Evolutionary conservation across 2,797 vertebrate genomes (phyloP).

Genomic region (Selene dorsalis): DNA sequence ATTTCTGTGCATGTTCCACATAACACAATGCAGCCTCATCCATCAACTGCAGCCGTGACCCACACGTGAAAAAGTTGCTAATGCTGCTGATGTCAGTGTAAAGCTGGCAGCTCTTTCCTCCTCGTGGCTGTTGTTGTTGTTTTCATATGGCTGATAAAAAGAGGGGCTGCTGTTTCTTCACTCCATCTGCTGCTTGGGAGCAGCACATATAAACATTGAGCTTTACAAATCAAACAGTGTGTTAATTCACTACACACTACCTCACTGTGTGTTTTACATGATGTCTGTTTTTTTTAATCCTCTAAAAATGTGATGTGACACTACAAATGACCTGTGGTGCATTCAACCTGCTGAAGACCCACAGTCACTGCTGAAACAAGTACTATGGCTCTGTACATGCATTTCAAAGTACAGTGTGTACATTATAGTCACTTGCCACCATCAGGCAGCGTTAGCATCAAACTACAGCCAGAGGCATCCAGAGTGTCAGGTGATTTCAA

Average conservation of each 20-base stretch:
- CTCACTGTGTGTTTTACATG: background rate
- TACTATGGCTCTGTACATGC: slow-evolving; percentile 33
- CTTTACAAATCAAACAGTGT: slow-evolving; percentile 32
- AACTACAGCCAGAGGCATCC: slow-evolving; percentile 46
- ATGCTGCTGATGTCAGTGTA: slow-evolving; percentile 43
- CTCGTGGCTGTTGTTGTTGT: slow-evolving; percentile 6
- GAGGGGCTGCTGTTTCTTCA: slow-evolving; percentile 20
- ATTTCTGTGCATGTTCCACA: slow-evolving; percentile 33
- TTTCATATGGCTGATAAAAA: slow-evolving; percentile 29
- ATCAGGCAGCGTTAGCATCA: slow-evolving; percentile 68
- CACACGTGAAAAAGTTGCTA: slow-evolving; percentile 57
- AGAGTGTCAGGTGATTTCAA: slow-evolving; percentile 66
- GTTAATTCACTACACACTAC: slow-evolving; percentile 6
- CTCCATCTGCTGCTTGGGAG: slow-evolving; percentile 16
- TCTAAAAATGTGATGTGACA: background rate
- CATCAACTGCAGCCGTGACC: slow-evolving; percentile 53
- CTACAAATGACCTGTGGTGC: slow-evolving; percentile 10
- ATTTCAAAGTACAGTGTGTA: slow-evolving; percentile 65
- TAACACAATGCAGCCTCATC: slow-evolving; percentile 42
- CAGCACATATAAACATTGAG: slow-evolving; percentile 38
- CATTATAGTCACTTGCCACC: slow-evolving; percentile 63
- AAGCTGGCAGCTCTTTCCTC: slow-evolving; percentile 17
- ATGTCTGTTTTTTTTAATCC: slow-evolving; percentile 8
- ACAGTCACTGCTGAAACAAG: slow-evolving; percentile 27
- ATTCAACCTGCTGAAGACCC: slow-evolving; percentile 1